Base-by-base conservation (phyloP, 2,888 invertebrate species). In the Drosophila melanosoma region DNA sequence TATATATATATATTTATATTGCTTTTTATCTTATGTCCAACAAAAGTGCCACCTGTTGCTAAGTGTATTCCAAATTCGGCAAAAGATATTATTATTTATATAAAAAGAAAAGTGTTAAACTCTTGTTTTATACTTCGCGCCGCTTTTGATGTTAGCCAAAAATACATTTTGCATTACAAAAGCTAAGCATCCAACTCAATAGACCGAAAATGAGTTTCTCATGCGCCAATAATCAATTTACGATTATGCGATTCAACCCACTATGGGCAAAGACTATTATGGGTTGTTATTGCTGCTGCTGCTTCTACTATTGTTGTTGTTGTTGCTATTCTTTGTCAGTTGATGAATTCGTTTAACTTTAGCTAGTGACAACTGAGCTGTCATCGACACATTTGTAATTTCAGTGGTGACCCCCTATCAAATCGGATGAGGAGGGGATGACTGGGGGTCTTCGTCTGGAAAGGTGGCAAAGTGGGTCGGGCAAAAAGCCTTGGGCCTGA, bases 371-470 rank as follows among this genome's bases (percentile, higher is more conserved):
- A 86, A 74, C 62, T 67, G 66, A 86, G 82, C 89, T 88, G 89
- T 88, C 83, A 86, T 88, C 83, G 83, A 81, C 87, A 82, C 72
- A 78, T 87, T 83, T 83, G 83, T 88, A 88, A 83, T 81, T 69
- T 57, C 87, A 83, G 75, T 78, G 40, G 49, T 17, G 40, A 40
- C 6, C 40, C 57, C 58, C 35, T 57, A 67, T 60, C 60, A 69
- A 72, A n/a, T 12, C 20, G 5, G 36, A 17, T 11, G 23, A 15
- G 17, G 4, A 45, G 45, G 4, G 3, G 23, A 8, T 53, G n/a
- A 26, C 61, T 69, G 69, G 66, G 45, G 23, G 15, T 40, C 26
- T n/a, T 3, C 12, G 35, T 53, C 36, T 69, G 60, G 62, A 54
- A 49, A 49, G 71, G 40, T 65, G 67, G 29, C n/a, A 32, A 79